These are phyloP conservation scores for Drosophila recens DNA, from an alignment of 2,888 invertebrate genomes.

Conservation along the genomic window DNA sequence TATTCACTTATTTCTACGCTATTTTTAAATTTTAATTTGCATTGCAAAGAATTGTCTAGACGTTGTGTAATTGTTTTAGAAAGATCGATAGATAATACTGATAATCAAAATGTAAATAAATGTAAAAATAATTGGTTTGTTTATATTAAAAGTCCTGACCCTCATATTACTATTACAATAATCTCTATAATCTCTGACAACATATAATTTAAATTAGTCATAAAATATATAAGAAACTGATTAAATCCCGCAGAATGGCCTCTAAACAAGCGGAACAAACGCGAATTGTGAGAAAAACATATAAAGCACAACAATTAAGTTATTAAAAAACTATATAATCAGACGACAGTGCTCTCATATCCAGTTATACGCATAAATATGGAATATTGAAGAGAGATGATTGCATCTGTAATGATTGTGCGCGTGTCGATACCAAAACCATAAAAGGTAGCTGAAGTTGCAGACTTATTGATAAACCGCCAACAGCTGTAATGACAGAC, in stretches of 20 bases:
- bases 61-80: background rate
- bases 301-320: slow-evolving; percentile 1
- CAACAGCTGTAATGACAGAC: slow-evolving; percentile 24
- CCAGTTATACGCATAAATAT: slow-evolving; percentile 24
- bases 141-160: background rate
- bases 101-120: background rate
- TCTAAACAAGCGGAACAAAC: slow-evolving; percentile 8
- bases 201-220: background rate
- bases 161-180: too few species aligned
- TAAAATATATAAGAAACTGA: slow-evolving; percentile 7
- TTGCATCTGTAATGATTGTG: slow-evolving; percentile 12
- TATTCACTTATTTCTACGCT: slow-evolving; percentile 3
- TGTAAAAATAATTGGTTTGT: too few species aligned
- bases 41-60: slow-evolving; percentile 1
- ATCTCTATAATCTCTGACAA: background rate
- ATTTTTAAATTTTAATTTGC: slow-evolving; percentile 13
- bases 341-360: slow-evolving; percentile 8
- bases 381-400: slow-evolving; percentile 25
- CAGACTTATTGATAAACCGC: slow-evolving; percentile 45
- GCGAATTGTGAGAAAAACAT: slow-evolving; percentile 6
- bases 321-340: slow-evolving; percentile 18
- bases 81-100: background rate
- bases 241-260: slow-evolving; percentile 2
- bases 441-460: slow-evolving; percentile 46
- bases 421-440: slow-evolving; percentile 41